A percentile compares a stretch with the other conserved stretches of the same genome.
Conservation (phyloP, 2,888 invertebrate species). For the Aromia moschata region DNA sequence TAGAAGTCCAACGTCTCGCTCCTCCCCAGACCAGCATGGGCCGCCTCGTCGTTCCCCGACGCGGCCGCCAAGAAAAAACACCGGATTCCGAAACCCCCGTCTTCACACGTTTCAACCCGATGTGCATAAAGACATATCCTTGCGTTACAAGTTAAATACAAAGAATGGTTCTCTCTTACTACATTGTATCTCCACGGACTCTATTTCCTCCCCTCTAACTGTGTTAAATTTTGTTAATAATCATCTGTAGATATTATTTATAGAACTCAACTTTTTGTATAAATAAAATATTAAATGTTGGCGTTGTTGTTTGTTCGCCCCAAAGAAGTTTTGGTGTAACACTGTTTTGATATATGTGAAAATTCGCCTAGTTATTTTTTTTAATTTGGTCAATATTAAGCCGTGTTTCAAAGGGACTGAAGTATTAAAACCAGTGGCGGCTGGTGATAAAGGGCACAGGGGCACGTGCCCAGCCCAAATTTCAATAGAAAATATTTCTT, state of each 20-base stretch:
- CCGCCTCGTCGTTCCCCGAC: too few species aligned
- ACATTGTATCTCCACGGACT: conserved; percentile 6
- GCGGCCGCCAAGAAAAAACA: too few species aligned
- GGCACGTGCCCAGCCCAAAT: too few species aligned
- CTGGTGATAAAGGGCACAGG: too few species aligned
- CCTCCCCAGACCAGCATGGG: conserved; percentile 36
- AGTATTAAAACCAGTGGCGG: too few species aligned
- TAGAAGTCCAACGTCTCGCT: conserved; percentile 55
- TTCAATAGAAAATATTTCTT: too few species aligned
- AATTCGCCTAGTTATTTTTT: too few species aligned
- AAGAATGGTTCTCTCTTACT: conserved; percentile 7
- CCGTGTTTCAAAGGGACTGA: too few species aligned
- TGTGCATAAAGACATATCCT: conserved; percentile 42
- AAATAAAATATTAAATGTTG: conserved; percentile 48
- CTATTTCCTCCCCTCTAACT: conserved; percentile 12
- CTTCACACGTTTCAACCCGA: conserved; percentile 10
- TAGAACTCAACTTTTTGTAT: conserved; percentile 50
- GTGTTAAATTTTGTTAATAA: conserved; percentile 25
- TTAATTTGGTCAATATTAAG: too few species aligned
- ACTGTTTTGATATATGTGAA: too few species aligned
- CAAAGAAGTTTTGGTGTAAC: not conserved
- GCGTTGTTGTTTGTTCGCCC: conserved; percentile 7
- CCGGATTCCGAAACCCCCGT: conserved; percentile 19
- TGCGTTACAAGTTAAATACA: conserved; percentile 26
- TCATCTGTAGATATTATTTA: conserved; percentile 49